phyloP scores from a whole-genome alignment of 2,797 vertebrate genomes.

The Mormyrops attenuatus region DNA sequence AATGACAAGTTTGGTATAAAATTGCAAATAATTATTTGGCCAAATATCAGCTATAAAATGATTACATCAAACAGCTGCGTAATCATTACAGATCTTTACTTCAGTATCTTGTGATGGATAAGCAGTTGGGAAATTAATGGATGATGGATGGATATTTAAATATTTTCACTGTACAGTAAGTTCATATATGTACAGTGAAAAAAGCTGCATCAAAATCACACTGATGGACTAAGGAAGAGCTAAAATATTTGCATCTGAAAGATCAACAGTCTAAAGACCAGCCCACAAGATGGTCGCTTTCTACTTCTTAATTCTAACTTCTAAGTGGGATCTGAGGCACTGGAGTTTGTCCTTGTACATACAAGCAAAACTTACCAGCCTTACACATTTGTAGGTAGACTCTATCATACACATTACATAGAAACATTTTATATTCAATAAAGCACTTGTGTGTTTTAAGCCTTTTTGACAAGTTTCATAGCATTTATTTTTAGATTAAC shows the following conservation, averaged over 20 bases:
- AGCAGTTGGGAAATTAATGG: not conserved
- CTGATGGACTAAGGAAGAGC: not conserved
- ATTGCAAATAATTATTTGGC: not conserved
- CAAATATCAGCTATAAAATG: not conserved
- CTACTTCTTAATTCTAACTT: not conserved
- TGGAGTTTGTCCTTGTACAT: not conserved
- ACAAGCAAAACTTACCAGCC: not conserved
- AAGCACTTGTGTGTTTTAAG: not conserved
- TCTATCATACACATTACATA: not conserved
- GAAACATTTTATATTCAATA: not conserved
- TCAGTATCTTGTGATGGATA: not conserved
- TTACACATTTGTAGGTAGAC: not conserved
- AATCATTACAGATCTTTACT: not conserved
- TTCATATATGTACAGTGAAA: not conserved
- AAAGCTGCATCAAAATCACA: not conserved
- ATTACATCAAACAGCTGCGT: not conserved
- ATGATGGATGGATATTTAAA: not conserved
- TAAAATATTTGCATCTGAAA: not conserved
- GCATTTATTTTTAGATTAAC: not conserved
- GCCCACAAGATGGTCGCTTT: not conserved
- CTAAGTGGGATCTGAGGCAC: not conserved
- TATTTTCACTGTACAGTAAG: not conserved
- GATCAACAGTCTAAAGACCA: not conserved
- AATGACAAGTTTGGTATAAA: not conserved
- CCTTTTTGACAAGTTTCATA: not conserved